These are phyloP conservation scores for Haliclona indistincta DNA, from an alignment of 37 sponge, comb jelly and placozoan genomes.

Conservation along the genomic window DNA sequence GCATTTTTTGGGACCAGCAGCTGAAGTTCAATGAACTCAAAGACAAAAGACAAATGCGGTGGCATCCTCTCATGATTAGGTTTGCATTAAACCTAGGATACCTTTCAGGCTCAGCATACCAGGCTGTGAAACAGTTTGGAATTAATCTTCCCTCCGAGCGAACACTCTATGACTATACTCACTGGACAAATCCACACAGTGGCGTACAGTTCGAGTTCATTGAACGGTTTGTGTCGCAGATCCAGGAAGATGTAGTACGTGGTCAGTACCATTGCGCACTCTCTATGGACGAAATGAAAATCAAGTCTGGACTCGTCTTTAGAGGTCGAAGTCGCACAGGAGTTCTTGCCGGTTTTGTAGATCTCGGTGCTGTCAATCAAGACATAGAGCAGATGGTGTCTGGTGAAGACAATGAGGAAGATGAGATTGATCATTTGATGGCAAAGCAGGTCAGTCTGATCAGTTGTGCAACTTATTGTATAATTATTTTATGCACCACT, in stretches of 20 bases:
- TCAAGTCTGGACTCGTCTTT: conserved; percentile 4
- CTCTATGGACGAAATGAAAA: conserved; percentile 30
- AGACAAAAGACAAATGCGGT: conserved; percentile 29
- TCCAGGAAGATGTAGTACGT: not conserved
- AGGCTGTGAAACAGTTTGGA: conserved; percentile 11
- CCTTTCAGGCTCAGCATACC: conserved; percentile 16
- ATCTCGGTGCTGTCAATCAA: conserved; percentile 13
- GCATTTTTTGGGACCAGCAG: conserved; percentile 46
- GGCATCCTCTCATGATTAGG: conserved; percentile 26
- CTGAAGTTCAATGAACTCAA: conserved; percentile 1
- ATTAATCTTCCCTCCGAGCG: conserved; percentile 20
- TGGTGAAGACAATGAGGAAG: not conserved
- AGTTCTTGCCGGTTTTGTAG: conserved; percentile 1
- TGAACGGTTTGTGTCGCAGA: not conserved
- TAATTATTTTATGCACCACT: too few relatives aligned
- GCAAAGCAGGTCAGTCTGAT: too few relatives aligned
- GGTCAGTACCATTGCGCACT: conserved; percentile 3
- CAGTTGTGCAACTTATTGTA: too few relatives aligned
- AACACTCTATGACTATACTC: conserved; percentile 29
- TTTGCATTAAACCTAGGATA: conserved; percentile 33
- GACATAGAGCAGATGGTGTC: not conserved
- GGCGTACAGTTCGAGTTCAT: conserved; percentile 24
- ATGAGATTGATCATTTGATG: too few relatives aligned
- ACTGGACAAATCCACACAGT: conserved; percentile 27
- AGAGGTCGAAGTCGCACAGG: not conserved